Evolutionary conservation across 92 coral and sea anemone species (phyloP).

Genomic region (Chrysogorgia sp.): DNA sequence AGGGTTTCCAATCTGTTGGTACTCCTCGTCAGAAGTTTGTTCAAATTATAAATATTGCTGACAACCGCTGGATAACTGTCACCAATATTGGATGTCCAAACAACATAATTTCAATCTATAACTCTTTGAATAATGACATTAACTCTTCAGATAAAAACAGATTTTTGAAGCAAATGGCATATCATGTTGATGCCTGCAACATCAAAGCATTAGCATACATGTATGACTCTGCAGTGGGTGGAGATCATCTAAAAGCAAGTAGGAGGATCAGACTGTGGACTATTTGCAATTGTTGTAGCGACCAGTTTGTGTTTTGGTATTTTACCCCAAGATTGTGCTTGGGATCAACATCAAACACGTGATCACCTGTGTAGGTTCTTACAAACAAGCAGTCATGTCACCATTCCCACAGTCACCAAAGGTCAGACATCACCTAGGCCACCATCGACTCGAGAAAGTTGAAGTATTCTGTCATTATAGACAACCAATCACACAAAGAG

Average conservation of each 20-base stretch:
- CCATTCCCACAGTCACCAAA: neutral
- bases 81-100: constrained; percentile 19
- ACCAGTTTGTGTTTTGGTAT: constrained; percentile 2
- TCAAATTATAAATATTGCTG: constrained; percentile 7
- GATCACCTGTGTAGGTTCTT: neutral
- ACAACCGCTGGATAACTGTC: constrained; percentile 9
- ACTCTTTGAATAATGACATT: constrained; percentile 4
- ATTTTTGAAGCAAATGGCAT: neutral
- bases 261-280: neutral
- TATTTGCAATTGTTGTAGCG: constrained; percentile 5
- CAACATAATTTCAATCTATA: neutral
- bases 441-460: neutral
- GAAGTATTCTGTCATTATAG: neutral
- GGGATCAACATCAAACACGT: neutral
- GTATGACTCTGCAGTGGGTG: neutral
- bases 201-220: too few relatives aligned
- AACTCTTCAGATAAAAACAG: neutral
- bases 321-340: neutral
- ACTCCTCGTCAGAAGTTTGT: constrained; percentile 13
- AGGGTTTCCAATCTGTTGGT: neutral
- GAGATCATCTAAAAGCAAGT: constrained; percentile 9
- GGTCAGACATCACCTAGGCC: neutral
- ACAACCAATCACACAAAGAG: neutral
- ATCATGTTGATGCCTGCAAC: neutral
- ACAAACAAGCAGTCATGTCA: neutral